Base-by-base conservation (phyloP, 2,797 vertebrate genomes). In the Delichon dasypus region DNA sequence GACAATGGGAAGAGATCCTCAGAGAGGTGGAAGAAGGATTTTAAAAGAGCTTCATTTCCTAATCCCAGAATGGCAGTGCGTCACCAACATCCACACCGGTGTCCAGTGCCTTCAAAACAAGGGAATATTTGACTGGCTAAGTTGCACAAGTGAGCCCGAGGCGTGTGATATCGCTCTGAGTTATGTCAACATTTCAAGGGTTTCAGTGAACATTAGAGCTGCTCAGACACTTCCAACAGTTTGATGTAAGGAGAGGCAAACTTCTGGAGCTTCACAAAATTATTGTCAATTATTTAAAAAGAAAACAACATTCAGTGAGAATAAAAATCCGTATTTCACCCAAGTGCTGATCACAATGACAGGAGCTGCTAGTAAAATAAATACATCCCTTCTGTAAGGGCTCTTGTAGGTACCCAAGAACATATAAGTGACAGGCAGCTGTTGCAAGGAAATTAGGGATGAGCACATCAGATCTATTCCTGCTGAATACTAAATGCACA, bases 1-100 rank as follows among this genome's bases (percentile, higher is more conserved):
- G 95, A 95, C 91, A 93, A 91, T 94, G 42, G 93, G 81, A 91
- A 96, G 9, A 61, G 22, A 90, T 91, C 74, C 88, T 87, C 45
- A 11, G 67, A 89, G 55, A 53, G 44, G 17, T 47, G 71, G n/a
- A 47, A 61, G 82, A 70, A 48, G 51, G 64, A 65, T 72, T 79
- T 88, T 29, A 26, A 71, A 79, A 90, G 38, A 85, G 77, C 57
- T 22, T 80, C 15, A 9, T 82, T 91, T 89, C 62, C 83, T 44
- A 70, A 61, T 65, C 51, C 45, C 50, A 66, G 80, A 71, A 67
- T 22, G 74, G 55, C 80, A 93, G 57, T 1, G 2, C 79, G 86
- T 91, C 82, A 66, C 76, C 62, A 67, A 1, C 67, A 68, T 6
- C 36, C 71, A 40, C 80, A 14, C 62, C 57, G 66, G 27, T 70